A percentile compares a stretch with the other conserved stretches of the same genome.
These are phyloP conservation scores for Vireo altiloquus DNA, from an alignment of 2,113 vertebrate species.

Conservation along the genomic window DNA sequence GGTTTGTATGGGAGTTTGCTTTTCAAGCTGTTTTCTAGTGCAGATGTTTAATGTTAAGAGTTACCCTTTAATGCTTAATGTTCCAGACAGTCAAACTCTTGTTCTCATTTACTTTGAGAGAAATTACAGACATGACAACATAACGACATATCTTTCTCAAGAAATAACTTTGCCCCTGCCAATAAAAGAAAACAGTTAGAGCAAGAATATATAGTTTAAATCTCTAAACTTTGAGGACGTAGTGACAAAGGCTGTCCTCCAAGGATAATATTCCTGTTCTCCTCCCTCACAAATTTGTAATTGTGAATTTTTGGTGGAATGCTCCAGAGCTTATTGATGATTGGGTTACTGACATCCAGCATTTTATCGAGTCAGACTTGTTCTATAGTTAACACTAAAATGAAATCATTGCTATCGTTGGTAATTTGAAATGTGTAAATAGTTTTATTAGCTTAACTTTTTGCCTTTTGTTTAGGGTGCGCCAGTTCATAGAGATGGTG, in stretches of 20 bases:
- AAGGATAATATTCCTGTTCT: constrained; percentile 31
- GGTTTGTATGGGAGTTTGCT: constrained; percentile 56
- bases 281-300: not conserved
- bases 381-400: not conserved
- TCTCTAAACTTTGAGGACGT: not conserved
- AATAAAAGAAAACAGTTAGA: not conserved
- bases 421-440: not conserved
- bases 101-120: not conserved
- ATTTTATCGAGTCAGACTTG: not conserved
- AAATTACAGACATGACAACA: not conserved
- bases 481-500: constrained; percentile 99
- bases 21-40: not conserved
- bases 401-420: not conserved
- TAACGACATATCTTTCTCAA: not conserved
- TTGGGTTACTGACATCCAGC: not conserved
- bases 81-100: not conserved
- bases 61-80: not conserved
- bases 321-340: not conserved
- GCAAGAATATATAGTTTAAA: not conserved
- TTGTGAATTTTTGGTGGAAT: not conserved
- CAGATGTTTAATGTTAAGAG: not conserved
- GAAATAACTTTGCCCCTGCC: constrained; percentile 8
- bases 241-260: not conserved
- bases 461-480: constrained; percentile 82
- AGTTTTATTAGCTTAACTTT: constrained; percentile 34